A percentile compares a stretch with the other conserved stretches of the same genome.
phyloP scores from a whole-genome alignment of 2,888 invertebrate species.

The Athetis lepigone region DNA sequence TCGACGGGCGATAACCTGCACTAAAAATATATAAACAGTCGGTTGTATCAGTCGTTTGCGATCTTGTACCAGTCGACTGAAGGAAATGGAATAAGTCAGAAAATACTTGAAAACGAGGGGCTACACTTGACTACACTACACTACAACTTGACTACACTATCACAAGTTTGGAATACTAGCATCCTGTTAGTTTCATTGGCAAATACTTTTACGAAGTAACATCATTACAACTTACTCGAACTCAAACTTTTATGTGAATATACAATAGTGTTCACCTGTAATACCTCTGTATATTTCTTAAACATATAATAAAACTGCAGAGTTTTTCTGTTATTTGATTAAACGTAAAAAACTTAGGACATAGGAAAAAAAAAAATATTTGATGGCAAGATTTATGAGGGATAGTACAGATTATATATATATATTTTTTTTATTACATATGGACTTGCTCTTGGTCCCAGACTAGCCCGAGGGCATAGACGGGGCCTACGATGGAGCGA shows the following conservation, averaged over 20 bases:
- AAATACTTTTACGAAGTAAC: constrained; percentile 41
- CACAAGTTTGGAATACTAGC: constrained; percentile 44
- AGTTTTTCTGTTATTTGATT: too few species aligned
- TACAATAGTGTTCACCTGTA: too few species aligned
- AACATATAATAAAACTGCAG: too few species aligned
- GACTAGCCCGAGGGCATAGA: too few species aligned
- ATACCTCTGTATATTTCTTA: too few species aligned
- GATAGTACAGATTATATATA: too few species aligned
- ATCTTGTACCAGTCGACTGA: constrained; percentile 38
- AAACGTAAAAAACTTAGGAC: too few species aligned
- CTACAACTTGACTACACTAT: constrained; percentile 51
- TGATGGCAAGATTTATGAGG: too few species aligned
- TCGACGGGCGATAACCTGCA: not conserved
- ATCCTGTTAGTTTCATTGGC: constrained; percentile 26
- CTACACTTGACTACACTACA: constrained; percentile 35
- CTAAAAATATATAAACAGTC: constrained; percentile 36
- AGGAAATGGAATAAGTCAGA: constrained; percentile 54
- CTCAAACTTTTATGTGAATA: not conserved
- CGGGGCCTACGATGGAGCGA: too few species aligned
- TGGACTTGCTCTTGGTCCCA: too few species aligned
- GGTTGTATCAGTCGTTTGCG: constrained; percentile 41
- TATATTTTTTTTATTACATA: too few species aligned
- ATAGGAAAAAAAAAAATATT: too few species aligned
- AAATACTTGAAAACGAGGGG: constrained; percentile 31
- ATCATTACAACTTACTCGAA: constrained; percentile 26